These are phyloP conservation scores for Nemoura dubitans DNA, from an alignment of 2,888 invertebrate species.

Conservation along the genomic window DNA sequence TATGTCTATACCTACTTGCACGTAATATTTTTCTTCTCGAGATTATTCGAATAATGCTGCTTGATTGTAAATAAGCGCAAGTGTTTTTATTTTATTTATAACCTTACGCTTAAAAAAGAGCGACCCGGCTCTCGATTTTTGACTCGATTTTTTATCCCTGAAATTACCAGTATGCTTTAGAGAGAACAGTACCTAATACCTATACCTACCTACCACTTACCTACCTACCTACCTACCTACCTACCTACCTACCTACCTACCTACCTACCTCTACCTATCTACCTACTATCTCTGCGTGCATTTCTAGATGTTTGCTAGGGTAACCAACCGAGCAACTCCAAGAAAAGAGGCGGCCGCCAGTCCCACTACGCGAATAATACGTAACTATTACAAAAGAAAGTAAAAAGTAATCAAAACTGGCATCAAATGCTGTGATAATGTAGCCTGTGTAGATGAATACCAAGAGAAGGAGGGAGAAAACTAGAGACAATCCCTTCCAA, in stretches of 20 bases:
- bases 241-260: no score
- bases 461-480: constrained; percentile 38
- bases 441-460: constrained; percentile 35
- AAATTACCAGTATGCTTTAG: neutral
- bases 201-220: no score
- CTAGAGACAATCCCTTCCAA: constrained; percentile 19
- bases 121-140: neutral
- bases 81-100: neutral
- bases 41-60: neutral
- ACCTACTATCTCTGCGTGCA: neutral
- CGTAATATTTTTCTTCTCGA: neutral
- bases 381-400: neutral
- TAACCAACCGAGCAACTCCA: neutral
- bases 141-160: neutral
- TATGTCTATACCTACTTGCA: neutral
- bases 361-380: neutral
- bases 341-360: neutral
- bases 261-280: no score
- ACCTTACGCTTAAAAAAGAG: neutral
- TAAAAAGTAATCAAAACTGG: no score
- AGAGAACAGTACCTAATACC: neutral
- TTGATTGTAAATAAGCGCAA: neutral
- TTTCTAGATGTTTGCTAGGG: neutral
- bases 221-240: no score
- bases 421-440: constrained; percentile 15